Evolutionary conservation across 2,888 invertebrate genomes (phyloP), one percentile per base, ranked within the genome.

Genomic region (Rhodophaea formosa): DNA sequence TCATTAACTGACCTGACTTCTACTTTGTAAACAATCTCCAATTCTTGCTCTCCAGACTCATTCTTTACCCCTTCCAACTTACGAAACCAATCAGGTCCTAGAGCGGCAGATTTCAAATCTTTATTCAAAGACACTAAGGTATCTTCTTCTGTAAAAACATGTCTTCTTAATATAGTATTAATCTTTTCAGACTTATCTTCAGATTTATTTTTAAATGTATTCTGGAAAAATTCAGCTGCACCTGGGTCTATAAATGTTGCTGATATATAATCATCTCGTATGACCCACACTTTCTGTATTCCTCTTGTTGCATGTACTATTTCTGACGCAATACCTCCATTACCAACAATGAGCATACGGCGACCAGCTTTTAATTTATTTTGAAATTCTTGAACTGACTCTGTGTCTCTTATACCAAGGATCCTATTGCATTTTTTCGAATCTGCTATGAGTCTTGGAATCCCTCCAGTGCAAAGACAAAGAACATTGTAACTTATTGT

Each of bases 261-360:
- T 12, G 97, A 95, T 71, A 99, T 97, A 66, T 97, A 96, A 64
- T 95, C 93, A 88, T 99, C 98, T 84, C 97, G 97, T 51, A 99
- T 95, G 0, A 97, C 95, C 99, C 99, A 99, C 60, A 97, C 91
- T 53, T 99, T 94, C 77, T 98, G 94, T 53, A 97, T 93, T 15
- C 95, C 95, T 76, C 93, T 93, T 14, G 98, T 93, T 78, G 98
- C 98, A 82, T 97, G 95, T 57, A 97, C 96, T 67, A 99, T 91
- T 92, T 99, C 99, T 44, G 98, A 98, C 45, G 99, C 99, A 75
- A 99, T 99, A 12, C 99, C 99, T 35, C 99, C 99, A 92, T 99
- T 99, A 8, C 99, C 99, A 53, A 99, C 94, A 47, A 99, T 92
- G 0, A 97, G 84, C 72, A 99, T 93, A 82, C 93, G 94, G 49